A percentile compares a stretch with the other conserved stretches of the same genome.
These are phyloP conservation scores for Cremastinae sp. DNA, from an alignment of 2,888 invertebrate genomes.

Conservation along the genomic window DNA sequence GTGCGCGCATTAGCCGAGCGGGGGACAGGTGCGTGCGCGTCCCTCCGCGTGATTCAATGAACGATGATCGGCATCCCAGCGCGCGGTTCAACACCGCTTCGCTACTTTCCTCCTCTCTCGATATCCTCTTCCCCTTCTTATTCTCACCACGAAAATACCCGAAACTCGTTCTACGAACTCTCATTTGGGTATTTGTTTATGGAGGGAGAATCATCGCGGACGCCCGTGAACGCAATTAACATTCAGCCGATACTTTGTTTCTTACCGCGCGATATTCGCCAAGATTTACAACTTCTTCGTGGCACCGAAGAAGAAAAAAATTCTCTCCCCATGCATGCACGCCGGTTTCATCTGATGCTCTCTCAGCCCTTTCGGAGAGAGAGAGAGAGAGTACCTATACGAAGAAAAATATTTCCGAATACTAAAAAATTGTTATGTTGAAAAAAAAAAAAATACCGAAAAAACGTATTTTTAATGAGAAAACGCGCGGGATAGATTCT, in stretches of 20 bases:
- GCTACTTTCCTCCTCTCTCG: slow-evolving; percentile 14
- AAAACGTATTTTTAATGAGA: slow-evolving; percentile 15
- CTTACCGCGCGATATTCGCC: slow-evolving; percentile 40
- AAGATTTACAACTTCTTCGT: slow-evolving; percentile 47
- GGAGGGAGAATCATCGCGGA: slow-evolving; percentile 38
- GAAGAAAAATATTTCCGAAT: slow-evolving; percentile 22
- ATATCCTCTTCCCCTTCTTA: not conserved
- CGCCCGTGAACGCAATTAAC: slow-evolving; percentile 60
- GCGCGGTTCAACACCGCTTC: slow-evolving; percentile 31
- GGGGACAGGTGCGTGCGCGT: not conserved
- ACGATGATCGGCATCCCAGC: slow-evolving; percentile 43
- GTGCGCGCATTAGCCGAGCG: slow-evolving; percentile 3
- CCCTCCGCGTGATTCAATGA: slow-evolving; percentile 48
- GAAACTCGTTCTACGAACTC: slow-evolving; percentile 46
- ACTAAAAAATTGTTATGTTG: slow-evolving; percentile 14
- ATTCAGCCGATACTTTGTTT: slow-evolving; percentile 53
- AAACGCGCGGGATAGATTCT: too few species aligned
- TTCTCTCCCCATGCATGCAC: too few species aligned
- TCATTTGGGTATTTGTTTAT: slow-evolving; percentile 26
- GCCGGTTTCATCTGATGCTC: too few species aligned
- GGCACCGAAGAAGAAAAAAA: too few species aligned
- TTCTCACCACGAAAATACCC: not conserved
- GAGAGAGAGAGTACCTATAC: too few species aligned
- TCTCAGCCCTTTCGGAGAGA: too few species aligned
- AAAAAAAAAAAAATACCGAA: slow-evolving; percentile 27